Evolutionary conservation across 92 coral and sea anemone genomes (phyloP).

Genomic region (Paramuricea clavata): DNA sequence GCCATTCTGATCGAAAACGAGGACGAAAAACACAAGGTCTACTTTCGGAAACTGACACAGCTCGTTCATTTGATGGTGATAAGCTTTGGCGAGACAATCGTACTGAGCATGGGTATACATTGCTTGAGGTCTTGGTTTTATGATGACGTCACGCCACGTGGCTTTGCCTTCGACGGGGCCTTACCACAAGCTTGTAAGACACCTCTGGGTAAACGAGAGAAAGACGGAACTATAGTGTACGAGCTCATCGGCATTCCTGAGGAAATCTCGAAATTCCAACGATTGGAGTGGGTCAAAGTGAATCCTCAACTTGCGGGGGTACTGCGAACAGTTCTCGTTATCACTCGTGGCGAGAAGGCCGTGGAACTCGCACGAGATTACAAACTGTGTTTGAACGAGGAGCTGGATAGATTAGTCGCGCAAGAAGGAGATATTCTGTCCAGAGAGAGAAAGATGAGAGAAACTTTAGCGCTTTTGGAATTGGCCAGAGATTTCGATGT

Average conservation of each 20-base stretch:
- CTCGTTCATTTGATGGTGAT: conserved; percentile 38
- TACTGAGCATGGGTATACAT: conserved; percentile 30
- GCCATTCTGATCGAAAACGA: conserved; percentile 15
- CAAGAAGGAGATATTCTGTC: conserved; percentile 17
- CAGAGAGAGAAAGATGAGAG: conserved; percentile 14
- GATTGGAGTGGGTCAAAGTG: conserved; percentile 29
- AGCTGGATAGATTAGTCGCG: conserved; percentile 24
- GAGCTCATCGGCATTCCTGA: conserved; percentile 39
- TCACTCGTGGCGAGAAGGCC: conserved; percentile 18
- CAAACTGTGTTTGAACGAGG: conserved; percentile 24
- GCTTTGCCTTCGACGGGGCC: conserved; percentile 30
- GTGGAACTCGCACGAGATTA: conserved; percentile 14
- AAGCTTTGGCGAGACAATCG: conserved; percentile 34
- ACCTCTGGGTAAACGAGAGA: conserved; percentile 4
- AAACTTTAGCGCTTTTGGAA: conserved; percentile 33
- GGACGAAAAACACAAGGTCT: conserved; percentile 19
- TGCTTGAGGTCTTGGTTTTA: conserved; percentile 33
- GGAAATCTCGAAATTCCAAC: conserved; percentile 34
- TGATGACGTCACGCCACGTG: conserved; percentile 41
- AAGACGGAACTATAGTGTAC: background rate
- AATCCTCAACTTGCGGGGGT: conserved; percentile 30
- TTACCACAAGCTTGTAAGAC: conserved; percentile 35
- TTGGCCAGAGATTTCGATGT: conserved; percentile 23
- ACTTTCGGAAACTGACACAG: conserved; percentile 27
- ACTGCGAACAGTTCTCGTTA: conserved; percentile 31